phyloP scores from a whole-genome alignment of 2,113 vertebrate species.

The Cichladusa arquata region DNA sequence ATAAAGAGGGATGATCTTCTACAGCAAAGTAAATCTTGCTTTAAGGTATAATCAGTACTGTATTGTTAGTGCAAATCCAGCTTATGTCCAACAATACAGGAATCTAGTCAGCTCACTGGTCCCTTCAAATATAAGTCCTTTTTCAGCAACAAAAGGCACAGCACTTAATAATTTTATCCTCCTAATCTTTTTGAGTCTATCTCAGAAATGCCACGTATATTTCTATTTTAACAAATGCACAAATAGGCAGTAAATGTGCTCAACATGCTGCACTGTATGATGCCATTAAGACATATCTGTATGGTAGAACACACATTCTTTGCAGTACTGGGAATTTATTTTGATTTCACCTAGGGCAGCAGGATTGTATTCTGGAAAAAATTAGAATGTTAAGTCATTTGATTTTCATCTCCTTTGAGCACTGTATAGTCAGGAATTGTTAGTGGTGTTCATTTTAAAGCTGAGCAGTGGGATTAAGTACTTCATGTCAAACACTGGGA shows the following conservation, averaged over 20 bases:
- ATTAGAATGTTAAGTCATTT: not conserved
- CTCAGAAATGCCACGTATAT: not conserved
- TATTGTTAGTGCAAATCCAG: constrained; percentile 29
- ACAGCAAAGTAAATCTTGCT: constrained; percentile 39
- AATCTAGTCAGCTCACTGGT: not conserved
- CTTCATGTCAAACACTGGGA: not conserved
- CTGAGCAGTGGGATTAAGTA: not conserved
- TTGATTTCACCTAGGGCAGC: not conserved
- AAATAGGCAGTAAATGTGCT: not conserved
- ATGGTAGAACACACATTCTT: not conserved
- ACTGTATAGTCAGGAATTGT: not conserved
- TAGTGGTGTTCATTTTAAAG: not conserved
- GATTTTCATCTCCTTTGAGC: constrained; percentile 2
- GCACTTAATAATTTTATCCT: not conserved
- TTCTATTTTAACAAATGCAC: not conserved
- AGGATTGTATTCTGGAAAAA: constrained; percentile 10
- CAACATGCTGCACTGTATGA: not conserved
- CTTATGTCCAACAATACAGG: not conserved
- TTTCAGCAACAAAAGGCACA: not conserved
- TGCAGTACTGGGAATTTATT: not conserved
- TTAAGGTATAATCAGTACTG: constrained; percentile 30
- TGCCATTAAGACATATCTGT: not conserved
- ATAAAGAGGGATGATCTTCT: constrained; percentile 46
- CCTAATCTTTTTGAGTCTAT: not conserved
- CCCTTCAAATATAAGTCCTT: not conserved